Evolutionary conservation across 2,113 vertebrate genomes (phyloP).

Genomic region (Clarias gariepinus): DNA sequence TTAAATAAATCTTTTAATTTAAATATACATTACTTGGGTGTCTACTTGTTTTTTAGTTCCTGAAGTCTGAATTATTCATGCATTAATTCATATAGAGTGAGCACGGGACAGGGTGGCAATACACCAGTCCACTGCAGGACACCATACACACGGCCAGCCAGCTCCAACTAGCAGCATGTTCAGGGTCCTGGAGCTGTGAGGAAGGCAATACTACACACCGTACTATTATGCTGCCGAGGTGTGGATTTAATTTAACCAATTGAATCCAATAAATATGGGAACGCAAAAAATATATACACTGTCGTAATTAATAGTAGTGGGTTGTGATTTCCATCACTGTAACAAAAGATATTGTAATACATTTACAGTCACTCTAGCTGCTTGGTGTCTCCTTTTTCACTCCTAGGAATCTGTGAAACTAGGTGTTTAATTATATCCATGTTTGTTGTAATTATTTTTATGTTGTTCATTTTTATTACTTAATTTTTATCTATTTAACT

Average conservation of each 20-base stretch:
- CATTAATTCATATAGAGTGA: background rate
- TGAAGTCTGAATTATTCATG: background rate
- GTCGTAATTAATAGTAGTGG: background rate
- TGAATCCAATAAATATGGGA: background rate
- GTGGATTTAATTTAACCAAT: background rate
- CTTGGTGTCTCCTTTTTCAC: slow-evolving; percentile 24
- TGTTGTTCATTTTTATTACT: background rate
- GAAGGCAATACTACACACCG: background rate
- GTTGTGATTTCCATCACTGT: background rate
- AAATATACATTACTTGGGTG: background rate
- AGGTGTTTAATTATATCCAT: background rate
- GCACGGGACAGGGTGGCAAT: background rate
- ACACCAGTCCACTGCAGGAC: background rate
- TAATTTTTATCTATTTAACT: background rate
- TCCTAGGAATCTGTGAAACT: background rate
- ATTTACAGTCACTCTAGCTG: background rate
- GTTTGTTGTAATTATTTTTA: background rate
- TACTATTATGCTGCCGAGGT: background rate
- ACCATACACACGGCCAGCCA: background rate
- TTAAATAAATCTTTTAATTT: background rate
- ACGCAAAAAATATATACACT: background rate
- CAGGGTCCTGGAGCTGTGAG: background rate
- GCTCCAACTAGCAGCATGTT: background rate
- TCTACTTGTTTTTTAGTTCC: background rate
- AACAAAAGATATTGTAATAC: background rate